phyloP scores from a whole-genome alignment of 2,888 invertebrate species.

The Palloptera scutellata region DNA sequence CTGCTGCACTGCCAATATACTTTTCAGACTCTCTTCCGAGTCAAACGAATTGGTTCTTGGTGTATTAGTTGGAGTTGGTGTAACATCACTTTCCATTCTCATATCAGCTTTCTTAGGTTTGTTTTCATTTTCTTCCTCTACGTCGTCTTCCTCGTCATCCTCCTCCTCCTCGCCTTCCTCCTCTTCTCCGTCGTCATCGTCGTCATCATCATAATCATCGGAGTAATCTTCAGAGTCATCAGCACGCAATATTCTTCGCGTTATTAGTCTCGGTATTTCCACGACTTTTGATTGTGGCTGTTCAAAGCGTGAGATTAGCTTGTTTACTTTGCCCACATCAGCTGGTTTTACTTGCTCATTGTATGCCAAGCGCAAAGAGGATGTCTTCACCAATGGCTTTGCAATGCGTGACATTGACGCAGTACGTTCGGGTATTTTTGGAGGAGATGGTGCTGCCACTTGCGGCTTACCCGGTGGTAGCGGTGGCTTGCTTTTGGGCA shows the following conservation, averaged over 20 bases:
- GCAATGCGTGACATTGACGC: slow-evolving; percentile 50
- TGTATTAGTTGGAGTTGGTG: slow-evolving; percentile 41
- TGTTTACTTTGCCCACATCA: slow-evolving; percentile 61
- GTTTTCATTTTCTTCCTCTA: slow-evolving; percentile 21
- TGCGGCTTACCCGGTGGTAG: slow-evolving; percentile 33
- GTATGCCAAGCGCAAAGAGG: slow-evolving; percentile 57
- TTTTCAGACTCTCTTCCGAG: slow-evolving; percentile 30
- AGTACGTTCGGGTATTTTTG: slow-evolving; percentile 49
- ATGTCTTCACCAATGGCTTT: slow-evolving; percentile 59
- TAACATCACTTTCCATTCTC: slow-evolving; percentile 35
- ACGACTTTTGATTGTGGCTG: slow-evolving; percentile 29
- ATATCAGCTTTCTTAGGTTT: background rate
- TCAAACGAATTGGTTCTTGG: slow-evolving; percentile 33
- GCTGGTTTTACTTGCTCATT: slow-evolving; percentile 57
- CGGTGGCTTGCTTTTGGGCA: slow-evolving; percentile 47
- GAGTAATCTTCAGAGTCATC: slow-evolving; percentile 45
- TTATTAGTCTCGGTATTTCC: slow-evolving; percentile 14
- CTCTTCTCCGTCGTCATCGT: slow-evolving; percentile 15
- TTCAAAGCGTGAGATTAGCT: slow-evolving; percentile 59
- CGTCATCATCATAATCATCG: slow-evolving; percentile 43
- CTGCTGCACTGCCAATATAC: background rate
- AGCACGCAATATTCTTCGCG: slow-evolving; percentile 29
- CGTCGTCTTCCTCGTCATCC: slow-evolving; percentile 23
- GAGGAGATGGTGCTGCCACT: slow-evolving; percentile 37
- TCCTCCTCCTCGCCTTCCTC: background rate